phyloP scores from a whole-genome alignment of 2,113 vertebrate species.

The Symphodus melops region DNA sequence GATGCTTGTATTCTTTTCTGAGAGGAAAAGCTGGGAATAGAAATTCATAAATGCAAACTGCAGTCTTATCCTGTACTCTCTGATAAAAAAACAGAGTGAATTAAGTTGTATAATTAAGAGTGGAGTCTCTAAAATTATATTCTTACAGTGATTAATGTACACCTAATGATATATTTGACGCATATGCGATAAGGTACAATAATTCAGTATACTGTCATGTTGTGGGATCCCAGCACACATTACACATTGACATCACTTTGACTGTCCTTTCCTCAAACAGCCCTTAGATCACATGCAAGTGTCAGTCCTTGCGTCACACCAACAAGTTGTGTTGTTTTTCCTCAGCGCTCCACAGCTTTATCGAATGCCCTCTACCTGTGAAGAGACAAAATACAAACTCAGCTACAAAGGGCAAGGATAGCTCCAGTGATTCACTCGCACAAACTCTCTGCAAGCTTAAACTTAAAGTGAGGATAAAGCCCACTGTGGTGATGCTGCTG shows the following conservation, averaged over 20 bases:
- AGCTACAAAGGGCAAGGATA: constrained; percentile 54
- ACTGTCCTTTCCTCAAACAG: constrained; percentile 32
- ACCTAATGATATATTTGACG: constrained; percentile 30
- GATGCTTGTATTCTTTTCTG: constrained; percentile 38
- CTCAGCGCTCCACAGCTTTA: constrained; percentile 30
- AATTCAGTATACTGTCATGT: constrained; percentile 11
- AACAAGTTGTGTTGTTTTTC: constrained; percentile 44
- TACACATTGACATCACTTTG: constrained; percentile 20
- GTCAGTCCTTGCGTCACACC: constrained; percentile 39
- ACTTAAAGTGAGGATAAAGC: constrained; percentile 11
- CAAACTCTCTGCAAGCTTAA: constrained; percentile 41
- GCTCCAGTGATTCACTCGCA: constrained; percentile 23
- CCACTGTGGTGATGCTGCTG: constrained; percentile 21
- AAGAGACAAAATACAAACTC: constrained; percentile 60
- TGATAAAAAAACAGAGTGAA: background rate
- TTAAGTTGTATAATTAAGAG: constrained; percentile 10
- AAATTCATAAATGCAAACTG: constrained; percentile 41
- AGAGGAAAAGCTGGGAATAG: constrained; percentile 10
- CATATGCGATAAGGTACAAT: constrained; percentile 8
- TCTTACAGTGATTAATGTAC: constrained; percentile 12
- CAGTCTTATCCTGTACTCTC: constrained; percentile 10
- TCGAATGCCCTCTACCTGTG: constrained; percentile 47
- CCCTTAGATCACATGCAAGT: constrained; percentile 43
- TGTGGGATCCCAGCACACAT: constrained; percentile 16
- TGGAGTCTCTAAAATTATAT: constrained; percentile 19